phyloP scores from a whole-genome alignment of 2,113 vertebrate genomes.

The Hippocampus guttulatus region DNA sequence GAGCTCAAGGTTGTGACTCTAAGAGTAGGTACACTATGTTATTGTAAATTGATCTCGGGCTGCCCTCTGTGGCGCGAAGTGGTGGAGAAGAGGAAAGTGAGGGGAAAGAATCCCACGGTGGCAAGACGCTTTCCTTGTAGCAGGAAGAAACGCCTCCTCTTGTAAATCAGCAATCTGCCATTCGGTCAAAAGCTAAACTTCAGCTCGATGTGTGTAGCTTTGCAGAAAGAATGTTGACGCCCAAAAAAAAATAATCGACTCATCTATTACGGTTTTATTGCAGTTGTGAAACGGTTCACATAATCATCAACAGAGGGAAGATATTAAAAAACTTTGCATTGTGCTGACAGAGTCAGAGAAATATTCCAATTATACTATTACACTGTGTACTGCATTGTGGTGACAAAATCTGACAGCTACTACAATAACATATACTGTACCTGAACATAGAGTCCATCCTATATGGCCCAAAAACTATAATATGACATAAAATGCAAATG shows the following conservation, averaged over 20 bases:
- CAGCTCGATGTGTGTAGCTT: neutral
- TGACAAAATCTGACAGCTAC: too few relatives aligned
- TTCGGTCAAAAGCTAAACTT: conserved; percentile 70
- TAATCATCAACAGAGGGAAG: neutral
- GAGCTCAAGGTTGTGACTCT: conserved; percentile 19
- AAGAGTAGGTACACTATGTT: conserved; percentile 2
- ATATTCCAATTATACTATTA: too few relatives aligned
- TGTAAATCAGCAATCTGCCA: conserved; percentile 79
- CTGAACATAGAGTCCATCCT: too few relatives aligned
- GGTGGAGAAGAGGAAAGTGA: conserved; percentile 34
- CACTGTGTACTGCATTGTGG: too few relatives aligned
- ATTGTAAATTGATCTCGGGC: conserved; percentile 22
- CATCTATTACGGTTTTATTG: neutral
- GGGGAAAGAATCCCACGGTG: conserved; percentile 19
- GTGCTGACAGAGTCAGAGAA: too few relatives aligned
- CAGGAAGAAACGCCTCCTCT: conserved; percentile 27
- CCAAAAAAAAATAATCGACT: neutral
- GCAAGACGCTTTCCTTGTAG: conserved; percentile 3
- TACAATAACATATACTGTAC: too few relatives aligned
- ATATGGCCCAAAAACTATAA: too few relatives aligned
- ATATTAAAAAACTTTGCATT: too few relatives aligned
- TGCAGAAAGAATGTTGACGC: neutral
- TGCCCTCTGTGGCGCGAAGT: conserved; percentile 18
- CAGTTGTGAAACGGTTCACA: neutral
- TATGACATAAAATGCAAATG: too few relatives aligned